Conservation (phyloP, 2,113 vertebrate species). For the Sarotherodon lohbergeri region DNA sequence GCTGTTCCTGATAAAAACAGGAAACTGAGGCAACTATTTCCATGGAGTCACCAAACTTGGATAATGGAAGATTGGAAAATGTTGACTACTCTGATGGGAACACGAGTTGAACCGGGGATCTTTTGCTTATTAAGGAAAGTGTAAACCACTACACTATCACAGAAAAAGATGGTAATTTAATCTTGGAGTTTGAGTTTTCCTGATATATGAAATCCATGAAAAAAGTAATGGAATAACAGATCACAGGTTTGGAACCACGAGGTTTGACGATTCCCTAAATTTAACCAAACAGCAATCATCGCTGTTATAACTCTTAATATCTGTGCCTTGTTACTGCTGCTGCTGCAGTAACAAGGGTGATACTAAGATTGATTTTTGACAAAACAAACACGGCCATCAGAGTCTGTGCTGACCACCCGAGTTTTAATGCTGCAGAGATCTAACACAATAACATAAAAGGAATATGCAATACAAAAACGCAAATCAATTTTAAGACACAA, state of each 20-base stretch:
- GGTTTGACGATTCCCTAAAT: not conserved
- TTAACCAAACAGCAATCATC: not conserved
- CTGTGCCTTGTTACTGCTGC: not conserved
- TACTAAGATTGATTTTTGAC: not conserved
- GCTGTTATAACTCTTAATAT: not conserved
- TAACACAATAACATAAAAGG: not conserved
- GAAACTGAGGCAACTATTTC: not conserved
- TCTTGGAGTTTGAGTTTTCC: not conserved
- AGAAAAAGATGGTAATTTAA: not conserved
- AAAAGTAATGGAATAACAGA: not conserved
- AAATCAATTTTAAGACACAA: not conserved
- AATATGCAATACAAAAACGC: not conserved
- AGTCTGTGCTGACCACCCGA: not conserved
- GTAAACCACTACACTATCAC: not conserved
- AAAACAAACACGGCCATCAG: not conserved
- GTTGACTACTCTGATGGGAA: not conserved
- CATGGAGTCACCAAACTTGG: not conserved
- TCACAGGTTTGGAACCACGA: not conserved
- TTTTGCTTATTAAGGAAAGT: not conserved
- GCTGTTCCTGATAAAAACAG: not conserved
- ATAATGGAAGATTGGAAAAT: not conserved
- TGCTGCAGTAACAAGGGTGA: not conserved
- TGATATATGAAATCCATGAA: not conserved
- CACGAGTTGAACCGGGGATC: not conserved
- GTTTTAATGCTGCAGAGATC: not conserved